A percentile compares a stretch with the other conserved stretches of the same genome.
Conservation (phyloP, 1,140 invertebrate species). For the Harlomillsia oculata region DNA sequence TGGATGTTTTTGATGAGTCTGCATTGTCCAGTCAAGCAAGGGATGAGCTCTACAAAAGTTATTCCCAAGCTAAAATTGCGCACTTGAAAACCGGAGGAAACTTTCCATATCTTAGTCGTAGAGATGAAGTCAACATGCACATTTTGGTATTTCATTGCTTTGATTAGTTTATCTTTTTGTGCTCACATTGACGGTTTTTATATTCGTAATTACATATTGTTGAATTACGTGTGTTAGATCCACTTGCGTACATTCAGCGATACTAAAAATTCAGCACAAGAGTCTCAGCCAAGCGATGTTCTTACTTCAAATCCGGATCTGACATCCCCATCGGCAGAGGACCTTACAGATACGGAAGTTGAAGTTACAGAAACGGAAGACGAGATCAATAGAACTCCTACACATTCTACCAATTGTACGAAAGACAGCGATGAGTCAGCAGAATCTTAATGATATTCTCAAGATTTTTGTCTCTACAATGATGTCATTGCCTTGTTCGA, state of each 20-base stretch:
- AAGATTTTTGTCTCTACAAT: too few relatives aligned
- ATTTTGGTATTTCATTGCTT: conserved; percentile 55
- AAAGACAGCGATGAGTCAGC: too few relatives aligned
- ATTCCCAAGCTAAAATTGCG: conserved; percentile 75
- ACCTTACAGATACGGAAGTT: too few relatives aligned
- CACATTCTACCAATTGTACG: too few relatives aligned
- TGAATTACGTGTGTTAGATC: conserved; percentile 40
- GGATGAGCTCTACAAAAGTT: conserved; percentile 58
- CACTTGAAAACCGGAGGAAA: conserved; percentile 85
- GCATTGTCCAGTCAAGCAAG: conserved; percentile 38
- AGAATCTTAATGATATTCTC: too few relatives aligned
- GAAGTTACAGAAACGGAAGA: too few relatives aligned
- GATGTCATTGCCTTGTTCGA: too few relatives aligned
- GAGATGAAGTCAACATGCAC: conserved; percentile 82
- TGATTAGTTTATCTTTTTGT: background rate
- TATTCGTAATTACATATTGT: conserved; percentile 1
- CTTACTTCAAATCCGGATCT: too few relatives aligned
- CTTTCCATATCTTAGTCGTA: conserved; percentile 81
- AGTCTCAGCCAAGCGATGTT: background rate
- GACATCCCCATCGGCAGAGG: too few relatives aligned
- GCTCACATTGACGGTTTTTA: background rate
- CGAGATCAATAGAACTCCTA: too few relatives aligned
- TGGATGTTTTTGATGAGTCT: conserved; percentile 85
- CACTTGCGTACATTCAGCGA: conserved; percentile 50
- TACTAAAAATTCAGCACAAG: conserved; percentile 42